phyloP scores from a whole-genome alignment of 2,797 vertebrate genomes.

The Urophycis tenuis region DNA sequence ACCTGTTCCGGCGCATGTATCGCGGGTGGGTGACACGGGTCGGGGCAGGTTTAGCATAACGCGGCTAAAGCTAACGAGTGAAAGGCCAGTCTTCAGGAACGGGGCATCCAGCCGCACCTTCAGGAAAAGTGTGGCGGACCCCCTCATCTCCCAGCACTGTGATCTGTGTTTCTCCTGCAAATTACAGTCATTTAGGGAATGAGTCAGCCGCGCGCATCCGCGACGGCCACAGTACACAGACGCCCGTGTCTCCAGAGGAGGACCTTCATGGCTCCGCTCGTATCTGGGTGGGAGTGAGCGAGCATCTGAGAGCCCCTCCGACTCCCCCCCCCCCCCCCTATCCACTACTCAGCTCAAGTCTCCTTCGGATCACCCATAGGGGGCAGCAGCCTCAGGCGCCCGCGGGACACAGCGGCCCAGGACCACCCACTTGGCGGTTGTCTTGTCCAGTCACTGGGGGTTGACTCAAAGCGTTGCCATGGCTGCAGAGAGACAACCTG shows the following conservation, averaged over 20 bases:
- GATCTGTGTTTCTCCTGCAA: conserved; percentile 53
- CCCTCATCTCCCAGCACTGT: conserved; percentile 43
- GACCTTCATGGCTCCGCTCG: background rate
- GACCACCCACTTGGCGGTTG: conserved; percentile 59
- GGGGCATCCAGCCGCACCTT: conserved; percentile 41
- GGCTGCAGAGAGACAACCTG: conserved; percentile 47
- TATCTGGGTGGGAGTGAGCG: conserved; percentile 17
- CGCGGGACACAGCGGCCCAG: conserved; percentile 19
- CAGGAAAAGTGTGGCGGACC: conserved; percentile 32
- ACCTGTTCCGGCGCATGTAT: background rate
- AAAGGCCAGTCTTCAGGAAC: conserved; percentile 46
- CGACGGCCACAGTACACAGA: conserved; percentile 46
- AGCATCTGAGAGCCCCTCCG: conserved; percentile 4
- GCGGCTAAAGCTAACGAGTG: conserved; percentile 16
- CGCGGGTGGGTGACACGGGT: background rate
- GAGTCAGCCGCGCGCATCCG: conserved; percentile 56
- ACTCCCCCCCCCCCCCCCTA: background rate
- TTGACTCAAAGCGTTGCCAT: conserved; percentile 47
- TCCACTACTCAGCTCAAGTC: background rate
- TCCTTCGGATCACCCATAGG: conserved; percentile 39
- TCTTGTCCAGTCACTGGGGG: conserved; percentile 31
- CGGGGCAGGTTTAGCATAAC: background rate
- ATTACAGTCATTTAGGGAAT: conserved; percentile 64
- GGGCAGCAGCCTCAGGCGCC: conserved; percentile 28
- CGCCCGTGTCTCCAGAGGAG: conserved; percentile 17